Base-by-base conservation (phyloP, 2,113 vertebrate species). In the Sinocyclocheilus maitianheensis region DNA sequence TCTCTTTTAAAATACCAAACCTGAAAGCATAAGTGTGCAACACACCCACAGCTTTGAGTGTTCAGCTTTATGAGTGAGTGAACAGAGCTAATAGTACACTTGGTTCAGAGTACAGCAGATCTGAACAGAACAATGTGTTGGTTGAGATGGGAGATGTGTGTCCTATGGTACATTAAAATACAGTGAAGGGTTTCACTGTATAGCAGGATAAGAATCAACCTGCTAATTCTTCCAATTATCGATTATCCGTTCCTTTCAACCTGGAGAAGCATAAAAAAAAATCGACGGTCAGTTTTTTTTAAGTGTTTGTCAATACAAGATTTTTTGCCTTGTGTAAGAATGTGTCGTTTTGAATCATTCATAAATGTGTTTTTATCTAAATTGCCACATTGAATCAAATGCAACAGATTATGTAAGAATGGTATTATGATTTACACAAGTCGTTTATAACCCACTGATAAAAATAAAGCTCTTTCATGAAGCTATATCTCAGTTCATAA, bases 221-320 rank as follows among this genome's bases (percentile, higher is more conserved):
- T 26, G 30, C 24, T 20, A 20, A 24, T 30, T 85, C 11, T 48
- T 81, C 80, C 51, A 65, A 86, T 85, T 90, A 83, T 62, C 77
- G 86, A 46, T 87, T 86, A 46, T 88, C 62, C 13, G 55, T 40
- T 81, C 74, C 40, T 86, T 91, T 87, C 81, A 91, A 89, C 30
- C 77, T 82, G 51, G 12, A 71, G 20, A 84, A 69, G 48, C 3
- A 77, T 77, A 87, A 81, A 82, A 67, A 67, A 24, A 48, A 20
- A 81, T 3, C 2, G 58, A 37, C 18, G 5, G 12, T 80, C 58
- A 62, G 58, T 62, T 58, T 58, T 10, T 18, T 77, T 4, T 11
- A 46, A 75, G 22, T 48, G 2, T 75, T n/a, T 48, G 43, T 48
- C 13, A 9, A 37, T 37, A 34, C 16, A 37, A 30, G 10, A 30